Conservation (phyloP, 2,797 vertebrate species). For the Apogon hyalosoma region DNA sequence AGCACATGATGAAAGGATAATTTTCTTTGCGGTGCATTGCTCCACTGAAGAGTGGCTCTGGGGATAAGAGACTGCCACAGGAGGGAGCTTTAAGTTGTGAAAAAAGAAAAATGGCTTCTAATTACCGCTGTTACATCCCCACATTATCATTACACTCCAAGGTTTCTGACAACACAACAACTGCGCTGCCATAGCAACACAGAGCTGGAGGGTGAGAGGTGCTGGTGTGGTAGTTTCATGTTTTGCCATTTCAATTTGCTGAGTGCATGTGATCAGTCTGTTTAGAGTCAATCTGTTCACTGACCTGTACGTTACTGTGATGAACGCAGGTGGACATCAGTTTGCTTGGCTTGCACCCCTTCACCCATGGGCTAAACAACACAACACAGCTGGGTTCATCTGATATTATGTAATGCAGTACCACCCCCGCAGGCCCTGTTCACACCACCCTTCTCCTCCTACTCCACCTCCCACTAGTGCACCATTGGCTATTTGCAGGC, state of each 20-base stretch:
- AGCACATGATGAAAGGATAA: constrained; percentile 31
- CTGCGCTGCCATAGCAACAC: constrained; percentile 73
- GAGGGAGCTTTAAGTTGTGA: constrained; percentile 21
- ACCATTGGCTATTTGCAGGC: constrained; percentile 69
- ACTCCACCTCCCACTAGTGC: constrained; percentile 68
- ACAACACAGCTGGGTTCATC: constrained; percentile 72
- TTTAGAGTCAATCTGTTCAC: constrained; percentile 25
- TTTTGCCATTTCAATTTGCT: constrained; percentile 13
- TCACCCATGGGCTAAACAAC: constrained; percentile 70
- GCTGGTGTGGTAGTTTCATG: constrained; percentile 18
- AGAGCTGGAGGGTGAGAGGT: constrained; percentile 26
- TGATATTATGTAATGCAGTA: constrained; percentile 73
- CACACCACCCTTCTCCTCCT: constrained; percentile 73
- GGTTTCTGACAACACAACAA: constrained; percentile 72
- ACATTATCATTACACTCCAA: constrained; percentile 70
- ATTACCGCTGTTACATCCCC: constrained; percentile 66
- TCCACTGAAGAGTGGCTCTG: constrained; percentile 18
- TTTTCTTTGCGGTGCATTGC: constrained; percentile 18
- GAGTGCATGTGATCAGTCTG: constrained; percentile 28
- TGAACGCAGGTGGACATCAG: constrained; percentile 70
- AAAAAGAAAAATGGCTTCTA: constrained; percentile 45
- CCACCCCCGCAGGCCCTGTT: constrained; percentile 77
- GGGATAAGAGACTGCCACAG: constrained; percentile 19
- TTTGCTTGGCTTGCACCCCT: constrained; percentile 56
- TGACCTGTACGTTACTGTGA: constrained; percentile 40